Evolutionary conservation across 1,140 invertebrate genomes (phyloP).

Genomic region (Brachionus manjavacas): DNA sequence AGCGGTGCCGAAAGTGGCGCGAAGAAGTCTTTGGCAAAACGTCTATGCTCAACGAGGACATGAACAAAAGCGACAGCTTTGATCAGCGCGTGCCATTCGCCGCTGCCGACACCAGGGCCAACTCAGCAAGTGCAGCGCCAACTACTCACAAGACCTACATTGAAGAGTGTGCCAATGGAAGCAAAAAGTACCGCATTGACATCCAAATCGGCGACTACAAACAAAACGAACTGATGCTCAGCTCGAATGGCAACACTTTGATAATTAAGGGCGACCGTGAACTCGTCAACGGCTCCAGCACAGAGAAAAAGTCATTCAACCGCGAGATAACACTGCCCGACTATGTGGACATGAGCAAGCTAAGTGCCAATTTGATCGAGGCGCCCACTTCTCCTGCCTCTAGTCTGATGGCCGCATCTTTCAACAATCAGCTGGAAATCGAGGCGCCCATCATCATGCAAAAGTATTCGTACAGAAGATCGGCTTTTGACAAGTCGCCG

Average conservation of each 20-base stretch:
- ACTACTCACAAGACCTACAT: neutral
- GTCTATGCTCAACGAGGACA: neutral
- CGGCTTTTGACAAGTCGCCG: slow-evolving; percentile 3
- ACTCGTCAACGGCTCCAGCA: neutral
- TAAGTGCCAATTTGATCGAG: neutral
- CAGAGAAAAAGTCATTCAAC: slow-evolving; percentile 32
- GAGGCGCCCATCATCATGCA: slow-evolving; percentile 25
- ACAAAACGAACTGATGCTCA: slow-evolving; percentile 30
- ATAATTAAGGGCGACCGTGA: slow-evolving; percentile 41
- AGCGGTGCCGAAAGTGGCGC: slow-evolving; percentile 31
- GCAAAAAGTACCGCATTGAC: slow-evolving; percentile 29
- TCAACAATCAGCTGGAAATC: neutral
- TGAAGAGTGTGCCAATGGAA: neutral
- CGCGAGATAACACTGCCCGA: slow-evolving; percentile 29
- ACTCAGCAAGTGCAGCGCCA: no score
- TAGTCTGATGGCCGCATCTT: no score
- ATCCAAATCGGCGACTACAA: slow-evolving; percentile 35
- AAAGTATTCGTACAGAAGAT: slow-evolving; percentile 21
- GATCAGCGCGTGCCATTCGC: slow-evolving; percentile 20
- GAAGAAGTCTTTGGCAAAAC: slow-evolving; percentile 17
- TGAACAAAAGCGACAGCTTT: neutral
- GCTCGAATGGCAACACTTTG: neutral
- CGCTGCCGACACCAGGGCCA: neutral
- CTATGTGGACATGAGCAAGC: neutral
- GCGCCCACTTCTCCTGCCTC: no score